Base-by-base conservation (phyloP, 92 coral and sea anemone genomes). In the Paragorgia papillata region DNA sequence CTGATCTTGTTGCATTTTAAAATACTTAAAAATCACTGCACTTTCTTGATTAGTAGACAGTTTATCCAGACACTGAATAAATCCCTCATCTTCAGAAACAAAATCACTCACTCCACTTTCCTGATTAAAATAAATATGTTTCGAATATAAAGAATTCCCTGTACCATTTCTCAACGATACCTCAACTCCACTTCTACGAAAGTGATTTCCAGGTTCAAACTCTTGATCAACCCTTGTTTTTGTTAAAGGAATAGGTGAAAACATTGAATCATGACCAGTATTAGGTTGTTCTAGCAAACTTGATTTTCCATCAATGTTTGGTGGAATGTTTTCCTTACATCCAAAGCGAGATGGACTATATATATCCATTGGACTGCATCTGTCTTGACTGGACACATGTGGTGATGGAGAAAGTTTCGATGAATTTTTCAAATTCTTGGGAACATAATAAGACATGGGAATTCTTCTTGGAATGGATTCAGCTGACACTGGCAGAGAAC, bases 1-100 rank as follows among this genome's bases (percentile, higher is more conserved):
- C 51, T 83, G 88, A 69, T 91, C 87, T 62, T 80, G 91, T 37
- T 70, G 77, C 27, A 4, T 13, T 18, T 19, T 41, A 1, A 67
- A 18, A 67, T 9, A 13, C 30, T 46, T 27, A 30, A 67, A 22
- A 43, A 67, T 12, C 20, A 24, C 57, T 25, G 32, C 86, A 24
- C 32, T 86, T 91, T 30, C 73, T 6, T 46, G 53, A 7, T 26
- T 66, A 31, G 86, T 46, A 35, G 62, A 74, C 32, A 50, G 79
- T 30, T 74, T 66, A 15, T 89, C 53, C 15, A 82, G 61, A 46
- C 70, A 26, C 20, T 79, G 28, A 27, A 40, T 73, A 29, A 53
- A 50, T 15, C 82, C 75, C 21, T 48, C 17, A 46, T 51, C 1
- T 17, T 29, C 46, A 18, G 48, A n/a, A 21, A 57, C 28, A 44